These are phyloP conservation scores for Acanthisitta chloris DNA, from an alignment of 2,113 vertebrate species.

Conservation along the genomic window DNA sequence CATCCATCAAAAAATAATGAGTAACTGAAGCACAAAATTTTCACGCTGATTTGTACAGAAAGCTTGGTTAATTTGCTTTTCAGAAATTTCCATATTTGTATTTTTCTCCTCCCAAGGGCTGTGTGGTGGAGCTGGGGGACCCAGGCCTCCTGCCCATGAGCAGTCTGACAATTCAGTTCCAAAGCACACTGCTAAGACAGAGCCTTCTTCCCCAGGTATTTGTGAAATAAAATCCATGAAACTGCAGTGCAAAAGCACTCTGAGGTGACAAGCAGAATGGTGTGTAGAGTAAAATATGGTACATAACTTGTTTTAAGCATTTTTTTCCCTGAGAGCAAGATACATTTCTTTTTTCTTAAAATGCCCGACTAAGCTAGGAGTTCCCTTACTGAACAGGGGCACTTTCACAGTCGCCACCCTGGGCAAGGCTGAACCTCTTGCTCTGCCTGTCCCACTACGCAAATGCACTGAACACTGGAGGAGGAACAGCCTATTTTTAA, in stretches of 20 bases:
- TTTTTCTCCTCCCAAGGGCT: neutral
- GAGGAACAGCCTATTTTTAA: neutral
- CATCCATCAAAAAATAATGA: neutral
- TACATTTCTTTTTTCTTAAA: neutral
- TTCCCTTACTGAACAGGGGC: neutral
- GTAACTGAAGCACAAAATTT: neutral
- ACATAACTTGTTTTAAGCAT: neutral
- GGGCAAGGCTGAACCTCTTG: neutral
- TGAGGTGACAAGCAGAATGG: neutral
- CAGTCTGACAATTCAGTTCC: neutral
- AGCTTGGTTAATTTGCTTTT: neutral
- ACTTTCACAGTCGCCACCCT: neutral
- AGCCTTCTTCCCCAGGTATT: neutral
- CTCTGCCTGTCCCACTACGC: neutral
- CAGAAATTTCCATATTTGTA: neutral
- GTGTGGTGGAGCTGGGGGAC: neutral
- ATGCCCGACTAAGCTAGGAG: fast-evolving
- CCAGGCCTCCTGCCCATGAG: fast-evolving
- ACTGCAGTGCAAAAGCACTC: neutral
- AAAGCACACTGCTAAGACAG: neutral
- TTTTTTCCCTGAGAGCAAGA: neutral
- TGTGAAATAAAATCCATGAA: neutral
- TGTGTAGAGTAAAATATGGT: neutral
- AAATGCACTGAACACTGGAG: neutral
- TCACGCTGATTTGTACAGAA: neutral